phyloP scores from a whole-genome alignment of 2,113 vertebrate genomes.

The Ageneiosus marmoratus region DNA sequence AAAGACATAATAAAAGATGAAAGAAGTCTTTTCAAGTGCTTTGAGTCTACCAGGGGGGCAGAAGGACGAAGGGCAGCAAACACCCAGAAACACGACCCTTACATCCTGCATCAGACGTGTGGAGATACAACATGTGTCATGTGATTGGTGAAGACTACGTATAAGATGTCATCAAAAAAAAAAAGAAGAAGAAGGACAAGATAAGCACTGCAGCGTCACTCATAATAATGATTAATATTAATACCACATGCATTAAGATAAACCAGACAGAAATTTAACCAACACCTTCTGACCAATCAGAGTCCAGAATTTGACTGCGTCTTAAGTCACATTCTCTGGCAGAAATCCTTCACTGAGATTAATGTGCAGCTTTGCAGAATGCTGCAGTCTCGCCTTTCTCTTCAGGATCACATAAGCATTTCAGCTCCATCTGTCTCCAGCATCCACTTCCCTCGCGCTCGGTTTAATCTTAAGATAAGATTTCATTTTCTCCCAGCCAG shows the following conservation, averaged over 20 bases:
- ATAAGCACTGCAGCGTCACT: no score
- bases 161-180: no score
- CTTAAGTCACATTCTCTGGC: neutral
- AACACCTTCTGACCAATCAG: neutral
- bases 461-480: neutral
- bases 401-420: neutral
- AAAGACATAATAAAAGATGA: no score
- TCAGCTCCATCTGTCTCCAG: slow-evolving; percentile 34
- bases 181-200: no score
- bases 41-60: no score
- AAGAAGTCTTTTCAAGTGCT: no score
- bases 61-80: no score
- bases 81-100: no score
- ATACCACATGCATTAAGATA: neutral
- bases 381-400: slow-evolving; percentile 13
- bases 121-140: no score
- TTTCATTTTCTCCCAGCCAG: slow-evolving; percentile 6
- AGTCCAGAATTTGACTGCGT: neutral
- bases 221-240: no score
- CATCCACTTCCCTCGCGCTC: neutral
- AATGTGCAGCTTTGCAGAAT: slow-evolving; percentile 2
- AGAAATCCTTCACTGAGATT: neutral
- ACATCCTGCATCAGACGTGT: no score
- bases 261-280: neutral
- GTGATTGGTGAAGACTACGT: no score